Conservation (phyloP, 1,140 invertebrate species). For the Brachionus calyciflorus region DNA sequence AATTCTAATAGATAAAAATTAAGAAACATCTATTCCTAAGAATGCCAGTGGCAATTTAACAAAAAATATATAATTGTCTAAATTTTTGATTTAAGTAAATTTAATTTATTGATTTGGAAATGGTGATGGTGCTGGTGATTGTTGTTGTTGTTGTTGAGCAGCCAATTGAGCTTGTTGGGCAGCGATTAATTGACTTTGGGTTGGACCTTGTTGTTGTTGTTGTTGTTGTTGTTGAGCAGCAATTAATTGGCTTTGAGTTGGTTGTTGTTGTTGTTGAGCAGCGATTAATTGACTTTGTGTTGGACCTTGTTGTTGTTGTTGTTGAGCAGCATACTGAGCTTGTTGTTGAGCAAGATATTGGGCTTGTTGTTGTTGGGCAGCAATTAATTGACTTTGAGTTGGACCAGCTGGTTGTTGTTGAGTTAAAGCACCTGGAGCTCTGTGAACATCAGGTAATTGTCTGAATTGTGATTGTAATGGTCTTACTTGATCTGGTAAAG, state of each 20-base stretch:
- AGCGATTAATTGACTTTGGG: background rate
- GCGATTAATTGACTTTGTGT: constrained; percentile 3
- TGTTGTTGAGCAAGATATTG: background rate
- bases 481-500: constrained; percentile 7
- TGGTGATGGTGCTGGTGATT: too few relatives aligned
- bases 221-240: constrained; percentile 1
- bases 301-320: constrained; percentile 12
- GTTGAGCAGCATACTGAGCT: too few relatives aligned
- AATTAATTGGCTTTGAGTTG: background rate
- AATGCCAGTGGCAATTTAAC: too few relatives aligned
- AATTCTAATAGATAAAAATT: too few relatives aligned
- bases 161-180: background rate
- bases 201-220: background rate
- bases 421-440: background rate
- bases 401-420: too few relatives aligned
- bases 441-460: constrained; percentile 7
- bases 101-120: too few relatives aligned
- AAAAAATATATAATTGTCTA: too few relatives aligned
- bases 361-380: background rate
- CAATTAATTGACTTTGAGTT: constrained; percentile 13
- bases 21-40: too few relatives aligned
- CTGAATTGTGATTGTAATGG: constrained; percentile 18
- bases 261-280: too few relatives aligned
- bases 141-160: background rate
- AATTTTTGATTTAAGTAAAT: too few relatives aligned